A percentile compares a stretch with the other conserved stretches of the same genome.
phyloP scores from a whole-genome alignment of 1,140 invertebrate genomes.

The Drosophila orosa region DNA sequence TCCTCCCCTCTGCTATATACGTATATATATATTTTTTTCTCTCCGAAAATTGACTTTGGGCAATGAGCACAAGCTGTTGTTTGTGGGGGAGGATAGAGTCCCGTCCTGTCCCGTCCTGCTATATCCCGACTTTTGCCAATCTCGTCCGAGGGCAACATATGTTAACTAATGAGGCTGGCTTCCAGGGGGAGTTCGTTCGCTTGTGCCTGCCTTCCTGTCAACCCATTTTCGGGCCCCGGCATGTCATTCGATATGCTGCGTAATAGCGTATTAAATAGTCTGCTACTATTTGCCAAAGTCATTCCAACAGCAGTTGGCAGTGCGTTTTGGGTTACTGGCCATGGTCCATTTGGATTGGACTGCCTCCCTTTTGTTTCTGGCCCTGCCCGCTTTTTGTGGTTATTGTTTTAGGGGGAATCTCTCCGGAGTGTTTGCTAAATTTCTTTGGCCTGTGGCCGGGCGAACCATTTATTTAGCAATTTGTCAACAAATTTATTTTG shows the following conservation, averaged over 20 bases:
- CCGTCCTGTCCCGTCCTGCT: constrained; percentile 6
- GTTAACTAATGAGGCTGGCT: constrained; percentile 77
- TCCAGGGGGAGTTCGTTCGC: constrained; percentile 13
- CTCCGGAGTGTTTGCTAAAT: constrained; percentile 51
- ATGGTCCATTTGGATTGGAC: constrained; percentile 26
- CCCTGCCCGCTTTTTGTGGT: constrained; percentile 35
- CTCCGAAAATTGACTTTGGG: constrained; percentile 80
- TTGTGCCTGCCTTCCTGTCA: constrained; percentile 37
- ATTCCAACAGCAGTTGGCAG: constrained; percentile 62
- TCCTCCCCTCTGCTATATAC: constrained; percentile 15
- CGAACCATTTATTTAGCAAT: constrained; percentile 78
- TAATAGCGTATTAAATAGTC: constrained; percentile 84
- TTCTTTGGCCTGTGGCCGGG: constrained; percentile 40
- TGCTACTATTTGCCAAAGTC: constrained; percentile 80
- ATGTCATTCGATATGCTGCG: constrained; percentile 80
- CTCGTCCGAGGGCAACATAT: constrained; percentile 66
- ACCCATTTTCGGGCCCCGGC: constrained; percentile 43
- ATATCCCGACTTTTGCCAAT: constrained; percentile 36
- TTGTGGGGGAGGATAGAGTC: constrained; percentile 36
- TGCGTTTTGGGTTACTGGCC: constrained; percentile 71
- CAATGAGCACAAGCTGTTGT: constrained; percentile 81
- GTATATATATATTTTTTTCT: constrained; percentile 16
- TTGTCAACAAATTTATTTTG: constrained; percentile 81
- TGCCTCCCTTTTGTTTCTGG: background rate
- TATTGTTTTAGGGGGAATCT: constrained; percentile 56